Base-by-base conservation (phyloP, 2,113 vertebrate species). In the Cyphomyrus discorhynchus region DNA sequence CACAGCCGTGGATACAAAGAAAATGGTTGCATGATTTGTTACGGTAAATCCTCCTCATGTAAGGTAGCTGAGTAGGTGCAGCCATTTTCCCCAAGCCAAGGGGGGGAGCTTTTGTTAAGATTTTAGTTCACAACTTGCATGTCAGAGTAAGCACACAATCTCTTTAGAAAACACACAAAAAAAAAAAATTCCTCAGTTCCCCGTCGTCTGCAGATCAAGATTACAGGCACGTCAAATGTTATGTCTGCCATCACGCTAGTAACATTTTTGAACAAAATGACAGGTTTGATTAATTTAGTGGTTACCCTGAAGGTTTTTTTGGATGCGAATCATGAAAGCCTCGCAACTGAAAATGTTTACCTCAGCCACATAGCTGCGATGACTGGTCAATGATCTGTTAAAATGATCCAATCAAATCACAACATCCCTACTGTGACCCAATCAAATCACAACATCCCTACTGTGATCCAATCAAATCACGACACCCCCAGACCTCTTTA, bases 221-320 rank as follows among this genome's bases (percentile, higher is more conserved):
- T 96, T 95, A 94, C 95, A 97, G 97, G 97, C 97, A 97, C 96
- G 90, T 96, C 92, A 95, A 70, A 94, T 94, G 92, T 93, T 93
- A 92, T 49, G 88, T 95, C 93, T 92, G 94, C 92, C 92, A 92
- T 94, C 95, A 93, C 92, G 93, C 90, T 90, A 90, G 91, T 91
- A 90, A 92, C 91, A 91, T 35, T 86, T 56, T n/a, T n/a, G 45
- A 45, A 66, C 24, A 91, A 89, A 84, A 90, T 47, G 70, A 88
- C 19, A 50, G 39, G 66, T 90, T 91, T 74, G 53, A 90, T 90
- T 70, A 77, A 89, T 46, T 92, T 87, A 90, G 88, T 85, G 91
- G 89, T 90, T 90, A 90, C 46, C 35, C 31, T 52, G 58, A 47
- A 87, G 74, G 17, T 90, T 46, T 70, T 17, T 31, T 88, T 86